phyloP scores from a whole-genome alignment of 2,113 vertebrate genomes.

The Pterophyllum scalare region DNA sequence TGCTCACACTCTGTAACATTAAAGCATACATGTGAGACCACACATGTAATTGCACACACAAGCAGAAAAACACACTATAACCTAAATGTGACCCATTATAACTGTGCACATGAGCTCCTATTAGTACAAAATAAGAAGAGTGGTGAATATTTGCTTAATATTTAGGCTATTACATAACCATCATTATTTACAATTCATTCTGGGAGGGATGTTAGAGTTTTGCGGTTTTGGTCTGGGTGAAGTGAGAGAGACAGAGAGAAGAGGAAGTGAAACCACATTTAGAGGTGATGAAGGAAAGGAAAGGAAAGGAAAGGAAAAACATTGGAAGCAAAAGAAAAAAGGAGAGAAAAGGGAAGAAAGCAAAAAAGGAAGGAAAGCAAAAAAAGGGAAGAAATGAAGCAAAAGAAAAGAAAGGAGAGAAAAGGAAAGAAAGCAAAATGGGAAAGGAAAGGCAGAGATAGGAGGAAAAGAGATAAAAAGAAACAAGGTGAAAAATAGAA shows the following conservation, averaged over 20 bases:
- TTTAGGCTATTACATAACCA: constrained; percentile 68
- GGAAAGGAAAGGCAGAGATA: not conserved
- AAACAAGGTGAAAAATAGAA: not conserved
- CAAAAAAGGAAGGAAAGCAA: not conserved
- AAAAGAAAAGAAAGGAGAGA: not conserved
- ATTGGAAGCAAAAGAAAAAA: not conserved
- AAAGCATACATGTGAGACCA: constrained; percentile 44
- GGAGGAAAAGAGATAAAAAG: not conserved
- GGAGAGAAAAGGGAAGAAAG: not conserved
- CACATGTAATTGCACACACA: not conserved
- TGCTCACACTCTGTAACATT: constrained; percentile 36
- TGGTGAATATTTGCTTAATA: constrained; percentile 57
- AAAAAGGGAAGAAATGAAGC: too few species aligned
- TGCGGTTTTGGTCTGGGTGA: constrained; percentile 20
- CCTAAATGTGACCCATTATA: constrained; percentile 61
- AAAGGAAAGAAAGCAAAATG: not conserved
- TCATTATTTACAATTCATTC: constrained; percentile 50
- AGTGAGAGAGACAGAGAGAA: not conserved
- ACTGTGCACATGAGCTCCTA: constrained; percentile 30
- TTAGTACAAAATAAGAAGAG: constrained; percentile 47
- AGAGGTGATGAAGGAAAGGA: not conserved
- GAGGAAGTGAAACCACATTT: not conserved
- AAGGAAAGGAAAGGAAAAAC: not conserved
- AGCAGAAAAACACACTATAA: constrained; percentile 24
- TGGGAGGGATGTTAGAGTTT: constrained; percentile 40